Evolutionary conservation across 2,113 vertebrate species (phyloP).

Genomic region (Leiothrix lutea): DNA sequence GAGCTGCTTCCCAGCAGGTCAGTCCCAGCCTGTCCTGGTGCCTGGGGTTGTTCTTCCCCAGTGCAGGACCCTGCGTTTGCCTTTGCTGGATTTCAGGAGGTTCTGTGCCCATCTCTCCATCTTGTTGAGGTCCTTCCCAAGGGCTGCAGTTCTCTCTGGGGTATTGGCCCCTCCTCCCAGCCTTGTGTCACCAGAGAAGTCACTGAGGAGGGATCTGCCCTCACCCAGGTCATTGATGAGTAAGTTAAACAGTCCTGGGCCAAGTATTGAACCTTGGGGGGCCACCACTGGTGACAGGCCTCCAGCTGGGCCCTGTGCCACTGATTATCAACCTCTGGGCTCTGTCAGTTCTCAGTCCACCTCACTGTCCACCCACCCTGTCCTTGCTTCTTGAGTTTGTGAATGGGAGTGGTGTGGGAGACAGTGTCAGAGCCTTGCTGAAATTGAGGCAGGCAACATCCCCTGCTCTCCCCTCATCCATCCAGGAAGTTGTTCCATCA

Average conservation of each 20-base stretch:
- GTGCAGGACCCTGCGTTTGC: background rate
- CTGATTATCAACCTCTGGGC: background rate
- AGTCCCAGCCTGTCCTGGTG: background rate
- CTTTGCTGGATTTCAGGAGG: background rate
- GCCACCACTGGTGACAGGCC: background rate
- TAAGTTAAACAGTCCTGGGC: background rate
- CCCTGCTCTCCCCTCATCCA: background rate
- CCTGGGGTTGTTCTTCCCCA: background rate
- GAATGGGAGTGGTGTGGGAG: background rate
- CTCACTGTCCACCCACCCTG: background rate
- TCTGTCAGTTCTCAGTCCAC: background rate
- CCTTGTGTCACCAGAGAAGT: background rate
- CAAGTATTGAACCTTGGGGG: background rate
- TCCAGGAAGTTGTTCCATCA: too few species aligned
- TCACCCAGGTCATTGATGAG: background rate
- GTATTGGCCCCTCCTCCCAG: background rate
- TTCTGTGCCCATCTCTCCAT: background rate
- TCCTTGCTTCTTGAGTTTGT: background rate
- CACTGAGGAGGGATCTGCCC: background rate
- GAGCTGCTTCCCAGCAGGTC: background rate
- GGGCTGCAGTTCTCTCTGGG: background rate
- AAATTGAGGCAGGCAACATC: background rate
- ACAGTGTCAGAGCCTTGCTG: background rate
- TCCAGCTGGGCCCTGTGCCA: background rate
- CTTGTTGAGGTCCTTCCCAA: background rate